Percentiles rank a stretch among this genome's conserved stretches.
Evolutionary conservation across 1,140 invertebrate genomes (phyloP).

Genomic region (Penaeus vannamei): DNA sequence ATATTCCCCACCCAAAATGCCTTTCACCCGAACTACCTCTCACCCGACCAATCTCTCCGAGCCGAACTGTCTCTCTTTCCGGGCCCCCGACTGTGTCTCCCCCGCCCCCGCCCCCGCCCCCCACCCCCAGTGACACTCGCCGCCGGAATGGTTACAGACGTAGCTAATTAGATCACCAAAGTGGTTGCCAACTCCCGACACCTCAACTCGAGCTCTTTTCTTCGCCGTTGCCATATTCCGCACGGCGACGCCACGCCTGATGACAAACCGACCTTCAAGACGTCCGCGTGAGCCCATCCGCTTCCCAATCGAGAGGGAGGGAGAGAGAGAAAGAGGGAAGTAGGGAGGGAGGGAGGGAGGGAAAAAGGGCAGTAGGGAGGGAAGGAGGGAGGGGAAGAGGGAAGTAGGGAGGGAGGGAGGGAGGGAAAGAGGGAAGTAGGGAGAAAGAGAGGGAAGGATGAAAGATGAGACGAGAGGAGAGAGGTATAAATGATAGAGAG

Average conservation of each 20-base stretch:
- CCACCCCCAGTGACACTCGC: no score
- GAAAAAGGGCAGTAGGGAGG: not conserved
- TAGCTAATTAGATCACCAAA: slow-evolving; percentile 42
- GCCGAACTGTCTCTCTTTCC: no score
- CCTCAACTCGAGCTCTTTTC: slow-evolving; percentile 10
- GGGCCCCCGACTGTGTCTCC: no score
- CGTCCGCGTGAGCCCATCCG: not conserved
- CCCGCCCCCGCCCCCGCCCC: no score
- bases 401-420: not conserved
- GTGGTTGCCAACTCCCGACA: slow-evolving; percentile 29
- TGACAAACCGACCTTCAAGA: not conserved
- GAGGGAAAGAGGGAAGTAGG: not conserved
- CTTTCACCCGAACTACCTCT: no score
- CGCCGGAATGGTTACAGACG: not conserved
- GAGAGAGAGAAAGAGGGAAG: not conserved
- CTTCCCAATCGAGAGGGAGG: not conserved
- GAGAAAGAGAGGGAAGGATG: not conserved
- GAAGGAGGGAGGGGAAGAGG: not conserved
- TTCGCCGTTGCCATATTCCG: slow-evolving; percentile 14
- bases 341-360: not conserved
- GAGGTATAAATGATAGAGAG: no score
- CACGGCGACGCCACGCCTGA: not conserved
- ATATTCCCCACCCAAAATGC: no score
- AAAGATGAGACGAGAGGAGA: not conserved
- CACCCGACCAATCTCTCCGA: no score